Percentiles rank a stretch among this genome's conserved stretches.
These are phyloP conservation scores for Ciconia boyciana DNA, from an alignment of 2,113 vertebrate species.

Conservation along the genomic window DNA sequence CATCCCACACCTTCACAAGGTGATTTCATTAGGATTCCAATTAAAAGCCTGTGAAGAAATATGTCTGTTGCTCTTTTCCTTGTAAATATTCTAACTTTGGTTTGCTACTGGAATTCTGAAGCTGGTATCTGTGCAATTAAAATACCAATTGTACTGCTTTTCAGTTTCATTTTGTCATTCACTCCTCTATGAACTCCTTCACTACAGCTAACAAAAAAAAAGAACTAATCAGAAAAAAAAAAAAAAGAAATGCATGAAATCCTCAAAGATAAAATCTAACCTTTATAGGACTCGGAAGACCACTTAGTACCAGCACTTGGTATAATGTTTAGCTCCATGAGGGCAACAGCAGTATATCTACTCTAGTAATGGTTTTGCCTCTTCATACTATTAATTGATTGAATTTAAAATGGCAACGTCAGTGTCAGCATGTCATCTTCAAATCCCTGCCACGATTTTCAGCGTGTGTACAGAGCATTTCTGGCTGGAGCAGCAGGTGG, in stretches of 20 bases:
- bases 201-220: background rate
- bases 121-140: background rate
- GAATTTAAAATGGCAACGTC: background rate
- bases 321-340: background rate
- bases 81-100: background rate
- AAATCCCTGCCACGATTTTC: background rate
- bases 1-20: background rate
- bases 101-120: background rate
- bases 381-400: background rate
- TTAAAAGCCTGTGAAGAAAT: background rate
- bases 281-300: background rate
- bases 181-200: background rate
- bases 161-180: background rate
- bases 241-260: background rate
- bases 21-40: conserved; percentile 12
- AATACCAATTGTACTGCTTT: background rate
- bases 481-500: background rate
- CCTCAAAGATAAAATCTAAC: background rate
- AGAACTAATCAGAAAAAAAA: background rate
- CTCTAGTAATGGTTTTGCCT: background rate
- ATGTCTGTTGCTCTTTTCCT: background rate
- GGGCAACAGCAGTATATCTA: background rate
- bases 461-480: background rate
- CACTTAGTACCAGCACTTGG: background rate
- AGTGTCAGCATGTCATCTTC: background rate